Conservation (phyloP, 2,113 vertebrate species). For the Ancistrus triradiatus region DNA sequence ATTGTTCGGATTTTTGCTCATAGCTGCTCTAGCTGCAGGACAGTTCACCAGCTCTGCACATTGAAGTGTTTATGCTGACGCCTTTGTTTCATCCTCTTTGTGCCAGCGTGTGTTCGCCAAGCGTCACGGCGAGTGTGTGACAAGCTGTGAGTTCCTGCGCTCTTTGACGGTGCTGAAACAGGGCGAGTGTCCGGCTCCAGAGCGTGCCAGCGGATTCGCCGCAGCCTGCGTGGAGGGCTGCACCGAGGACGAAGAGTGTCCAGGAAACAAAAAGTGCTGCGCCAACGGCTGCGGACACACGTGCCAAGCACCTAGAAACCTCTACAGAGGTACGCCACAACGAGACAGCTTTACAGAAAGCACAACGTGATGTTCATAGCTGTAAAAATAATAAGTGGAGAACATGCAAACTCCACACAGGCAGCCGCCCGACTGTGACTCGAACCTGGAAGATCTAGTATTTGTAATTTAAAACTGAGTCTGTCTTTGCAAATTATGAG, state of each 20-base stretch:
- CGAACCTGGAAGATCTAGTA: no score
- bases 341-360: neutral
- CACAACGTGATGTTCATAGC: neutral
- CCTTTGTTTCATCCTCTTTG: constrained; percentile 10
- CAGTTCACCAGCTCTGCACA: neutral
- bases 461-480: no score
- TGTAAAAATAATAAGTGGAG: no score
- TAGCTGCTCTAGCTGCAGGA: no score
- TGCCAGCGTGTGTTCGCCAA: constrained; percentile 78
- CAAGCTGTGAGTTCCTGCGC: constrained; percentile 89
- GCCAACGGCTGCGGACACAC: constrained; percentile 89
- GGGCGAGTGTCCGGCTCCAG: constrained; percentile 81
- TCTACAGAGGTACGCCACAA: constrained; percentile 76
- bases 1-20: no score
- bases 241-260: constrained; percentile 80
- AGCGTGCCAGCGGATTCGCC: constrained; percentile 84
- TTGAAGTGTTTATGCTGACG: neutral
- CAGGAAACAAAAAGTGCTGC: constrained; percentile 86
- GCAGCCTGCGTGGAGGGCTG: constrained; percentile 92
- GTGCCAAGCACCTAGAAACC: constrained; percentile 84
- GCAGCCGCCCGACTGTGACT: no score
- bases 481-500: no score
- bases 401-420: no score
- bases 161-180: constrained; percentile 78
- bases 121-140: constrained; percentile 87